A percentile compares a stretch with the other conserved stretches of the same genome.
Conservation (phyloP, 2,888 invertebrate species). For the Strigamia maritima region DNA sequence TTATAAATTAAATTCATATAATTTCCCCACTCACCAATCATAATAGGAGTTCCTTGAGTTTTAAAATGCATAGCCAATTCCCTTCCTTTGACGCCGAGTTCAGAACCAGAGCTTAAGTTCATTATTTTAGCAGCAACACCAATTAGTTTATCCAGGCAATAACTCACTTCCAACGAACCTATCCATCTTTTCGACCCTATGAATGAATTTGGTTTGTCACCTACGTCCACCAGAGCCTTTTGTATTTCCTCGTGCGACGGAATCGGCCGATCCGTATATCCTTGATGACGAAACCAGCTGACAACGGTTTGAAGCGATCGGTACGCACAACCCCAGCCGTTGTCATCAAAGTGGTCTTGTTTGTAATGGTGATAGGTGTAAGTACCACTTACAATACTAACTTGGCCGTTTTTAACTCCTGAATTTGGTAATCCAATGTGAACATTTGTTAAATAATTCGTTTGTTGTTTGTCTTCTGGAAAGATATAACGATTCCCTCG, state of each 20-base stretch:
- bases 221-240: constrained; percentile 86
- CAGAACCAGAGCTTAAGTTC: constrained; percentile 78
- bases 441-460: background rate
- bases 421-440: background rate
- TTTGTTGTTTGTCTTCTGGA: background rate
- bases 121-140: constrained; percentile 71
- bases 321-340: constrained; percentile 99
- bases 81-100: constrained; percentile 72
- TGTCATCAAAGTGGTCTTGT: constrained; percentile 89
- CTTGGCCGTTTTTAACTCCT: constrained; percentile 43
- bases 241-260: constrained; percentile 86
- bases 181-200: constrained; percentile 94
- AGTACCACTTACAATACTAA: constrained; percentile 66
- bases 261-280: constrained; percentile 70
- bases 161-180: constrained; percentile 95
- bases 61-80: constrained; percentile 87
- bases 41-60: constrained; percentile 89
- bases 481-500: background rate
- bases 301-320: constrained; percentile 92
- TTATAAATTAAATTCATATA: constrained; percentile 15
- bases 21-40: constrained; percentile 72
- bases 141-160: constrained; percentile 77
- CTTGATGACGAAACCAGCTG: constrained; percentile 84
- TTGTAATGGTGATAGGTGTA: constrained; percentile 96
- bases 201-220: constrained; percentile 84